Evolutionary conservation across 1,140 invertebrate species (phyloP).

Genomic region (Drosophila pallidifrons): DNA sequence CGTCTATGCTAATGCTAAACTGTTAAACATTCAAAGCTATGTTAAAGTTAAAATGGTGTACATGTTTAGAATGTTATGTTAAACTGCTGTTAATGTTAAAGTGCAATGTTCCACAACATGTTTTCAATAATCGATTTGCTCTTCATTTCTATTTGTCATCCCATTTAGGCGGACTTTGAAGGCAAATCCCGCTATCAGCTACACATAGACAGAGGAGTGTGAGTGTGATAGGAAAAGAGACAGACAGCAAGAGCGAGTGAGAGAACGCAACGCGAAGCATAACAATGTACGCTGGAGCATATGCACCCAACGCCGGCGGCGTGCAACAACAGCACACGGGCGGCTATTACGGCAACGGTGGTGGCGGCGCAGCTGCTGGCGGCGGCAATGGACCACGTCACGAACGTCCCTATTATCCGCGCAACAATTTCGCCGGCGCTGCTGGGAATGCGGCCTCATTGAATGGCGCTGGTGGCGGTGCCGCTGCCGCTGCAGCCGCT

Average conservation of each 20-base stretch:
- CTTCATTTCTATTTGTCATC: neutral
- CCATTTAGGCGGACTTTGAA: conserved; percentile 22
- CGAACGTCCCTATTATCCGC: conserved; percentile 63
- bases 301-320: conserved; percentile 74
- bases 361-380: conserved; percentile 53
- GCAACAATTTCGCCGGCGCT: conserved; percentile 48
- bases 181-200: conserved; percentile 1
- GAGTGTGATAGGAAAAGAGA: conserved; percentile 1
- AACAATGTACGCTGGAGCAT: conserved; percentile 71
- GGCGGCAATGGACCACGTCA: conserved; percentile 52
- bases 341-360: conserved; percentile 77
- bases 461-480: conserved; percentile 54
- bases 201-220: neutral
- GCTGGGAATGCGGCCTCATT: conserved; percentile 55
- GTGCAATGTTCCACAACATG: neutral
- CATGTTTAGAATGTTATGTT: too few species aligned
- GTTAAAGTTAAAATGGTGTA: too few species aligned
- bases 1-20: too few species aligned
- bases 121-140: neutral
- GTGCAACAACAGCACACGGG: conserved; percentile 75
- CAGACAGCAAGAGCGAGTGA: conserved; percentile 6
- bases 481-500: conserved; percentile 58
- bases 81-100: too few species aligned
- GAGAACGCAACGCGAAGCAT: neutral
- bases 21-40: too few species aligned